Base-by-base conservation (phyloP, 2,113 vertebrate species). In the Burhinus oedicnemus region DNA sequence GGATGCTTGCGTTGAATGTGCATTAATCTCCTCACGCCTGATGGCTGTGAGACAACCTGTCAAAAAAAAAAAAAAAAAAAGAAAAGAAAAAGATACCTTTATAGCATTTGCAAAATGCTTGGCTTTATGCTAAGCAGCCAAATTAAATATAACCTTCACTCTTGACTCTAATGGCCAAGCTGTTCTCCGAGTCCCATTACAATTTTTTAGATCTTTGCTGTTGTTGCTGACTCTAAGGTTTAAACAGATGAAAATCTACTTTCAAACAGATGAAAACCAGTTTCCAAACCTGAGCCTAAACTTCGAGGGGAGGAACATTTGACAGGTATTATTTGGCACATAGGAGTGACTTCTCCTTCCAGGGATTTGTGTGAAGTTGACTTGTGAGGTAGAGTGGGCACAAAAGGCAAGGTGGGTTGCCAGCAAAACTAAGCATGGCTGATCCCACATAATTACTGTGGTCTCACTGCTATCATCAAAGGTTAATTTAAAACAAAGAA, bases 1-100 rank as follows among this genome's bases (percentile, higher is more conserved):
- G 84, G 92, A 94, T 5, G 78, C 97, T 87, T 89, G 95, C 6
- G 40, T 44, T 58, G 90, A 96, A 96, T 91, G 88, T 89, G 93
- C 87, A 96, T 94, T 94, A 89, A 95, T 91, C 82, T 93, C 87
- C 72, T 72, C 1, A 0, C 4, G 49, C 83, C 80, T 80, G 79
- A 83, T 5, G 84, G 52, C 64, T 57, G 82, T 91, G 94, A 97
- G 92, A 93, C 92, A 87, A 91, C 77, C 79, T 94, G 61, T 96
- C 84, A 40, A 20, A 5, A 60, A 44, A 44, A 44, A 9, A 9
- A 44, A 44, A 44, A 44, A 9, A 9, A n/a, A 27, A 42, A 25
- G 9, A 42, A 29, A 47, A 47, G 3, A 23, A 51, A 60, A 71
- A 38, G 25, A 51, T 42, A 86, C 74, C 42, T 90, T 96, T 94